These are phyloP conservation scores for Zoanthus sansibaricus DNA, from an alignment of 92 coral and sea anemone genomes.

Conservation along the genomic window DNA sequence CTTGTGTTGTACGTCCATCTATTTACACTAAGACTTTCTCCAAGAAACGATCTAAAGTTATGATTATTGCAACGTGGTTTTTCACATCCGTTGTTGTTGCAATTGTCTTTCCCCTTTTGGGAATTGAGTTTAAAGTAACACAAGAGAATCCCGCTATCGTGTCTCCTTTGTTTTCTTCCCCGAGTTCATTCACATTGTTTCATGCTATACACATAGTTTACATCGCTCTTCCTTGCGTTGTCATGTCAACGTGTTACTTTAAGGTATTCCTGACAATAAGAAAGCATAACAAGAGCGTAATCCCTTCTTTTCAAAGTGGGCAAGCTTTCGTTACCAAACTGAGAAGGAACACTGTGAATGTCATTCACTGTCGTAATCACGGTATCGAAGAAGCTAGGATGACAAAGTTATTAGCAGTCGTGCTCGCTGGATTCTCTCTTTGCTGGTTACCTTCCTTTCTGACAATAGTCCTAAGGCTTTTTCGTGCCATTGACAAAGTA, in stretches of 20 bases:
- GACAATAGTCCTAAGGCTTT: slow-evolving; percentile 4
- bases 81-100: neutral
- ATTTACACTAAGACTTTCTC: slow-evolving; percentile 20
- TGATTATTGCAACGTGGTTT: slow-evolving; percentile 14
- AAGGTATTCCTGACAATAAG: slow-evolving; percentile 19
- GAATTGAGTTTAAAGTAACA: neutral
- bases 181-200: neutral
- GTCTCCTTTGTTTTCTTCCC: slow-evolving; percentile 17
- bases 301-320: neutral
- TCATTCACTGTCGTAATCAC: neutral
- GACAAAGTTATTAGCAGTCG: slow-evolving; percentile 34
- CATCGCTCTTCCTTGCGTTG: slow-evolving; percentile 14
- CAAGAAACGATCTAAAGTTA: slow-evolving; percentile 13
- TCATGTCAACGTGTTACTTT: slow-evolving; percentile 3
- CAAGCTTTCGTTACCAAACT: neutral
- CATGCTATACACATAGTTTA: slow-evolving; percentile 9
- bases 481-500: neutral
- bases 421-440: slow-evolving; percentile 6
- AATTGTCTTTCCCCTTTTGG: slow-evolving; percentile 17
- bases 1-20: neutral
- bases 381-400: slow-evolving; percentile 28
- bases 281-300: slow-evolving; percentile 5
- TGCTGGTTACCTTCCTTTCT: slow-evolving; percentile 31
- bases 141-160: slow-evolving; percentile 30
- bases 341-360: neutral